phyloP scores from a whole-genome alignment of 2,113 vertebrate species.

The Alces alces region DNA sequence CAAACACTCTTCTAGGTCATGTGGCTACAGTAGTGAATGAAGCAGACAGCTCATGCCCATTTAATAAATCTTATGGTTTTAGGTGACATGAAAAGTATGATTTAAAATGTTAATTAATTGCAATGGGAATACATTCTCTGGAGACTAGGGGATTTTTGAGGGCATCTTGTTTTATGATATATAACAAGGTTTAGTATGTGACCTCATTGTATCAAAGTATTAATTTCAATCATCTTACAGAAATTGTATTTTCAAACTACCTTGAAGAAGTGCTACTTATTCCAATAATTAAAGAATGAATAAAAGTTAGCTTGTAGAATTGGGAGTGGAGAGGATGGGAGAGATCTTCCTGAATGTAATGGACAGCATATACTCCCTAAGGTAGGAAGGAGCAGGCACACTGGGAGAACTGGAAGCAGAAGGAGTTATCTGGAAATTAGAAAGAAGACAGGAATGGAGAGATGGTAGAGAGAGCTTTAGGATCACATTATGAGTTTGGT shows the following conservation, averaged over 20 bases:
- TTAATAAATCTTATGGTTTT: background rate
- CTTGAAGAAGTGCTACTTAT: background rate
- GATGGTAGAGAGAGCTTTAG: background rate
- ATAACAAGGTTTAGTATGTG: background rate
- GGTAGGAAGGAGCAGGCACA: background rate
- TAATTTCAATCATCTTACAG: background rate
- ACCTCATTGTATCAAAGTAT: background rate
- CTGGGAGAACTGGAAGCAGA: background rate
- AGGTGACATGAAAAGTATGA: background rate
- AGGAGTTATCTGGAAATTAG: background rate
- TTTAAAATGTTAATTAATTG: background rate
- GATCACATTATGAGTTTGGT: background rate
- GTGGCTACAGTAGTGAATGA: background rate
- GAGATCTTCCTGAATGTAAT: background rate
- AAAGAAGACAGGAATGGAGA: background rate
- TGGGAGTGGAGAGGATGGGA: background rate
- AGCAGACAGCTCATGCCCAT: background rate
- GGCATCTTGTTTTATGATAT: background rate
- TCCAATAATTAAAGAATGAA: background rate
- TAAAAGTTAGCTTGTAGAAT: background rate
- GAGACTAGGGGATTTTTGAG: background rate
- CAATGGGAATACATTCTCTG: background rate
- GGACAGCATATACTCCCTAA: background rate
- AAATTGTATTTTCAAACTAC: background rate
- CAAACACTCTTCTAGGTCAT: background rate